phyloP scores from a whole-genome alignment of 2,888 invertebrate genomes.

The Monopis laevigella region DNA sequence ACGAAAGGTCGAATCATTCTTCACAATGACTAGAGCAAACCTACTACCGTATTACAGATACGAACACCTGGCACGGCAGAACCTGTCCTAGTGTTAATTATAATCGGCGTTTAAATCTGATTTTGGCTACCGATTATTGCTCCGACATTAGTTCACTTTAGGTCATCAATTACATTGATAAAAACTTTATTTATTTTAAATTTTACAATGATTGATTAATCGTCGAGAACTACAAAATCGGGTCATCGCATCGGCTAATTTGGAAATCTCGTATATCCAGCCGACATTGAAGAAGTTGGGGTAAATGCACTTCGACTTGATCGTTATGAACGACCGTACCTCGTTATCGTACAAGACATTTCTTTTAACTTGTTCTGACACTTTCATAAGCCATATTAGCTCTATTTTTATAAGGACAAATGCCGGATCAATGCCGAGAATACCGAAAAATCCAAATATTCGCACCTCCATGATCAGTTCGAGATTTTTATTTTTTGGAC shows the following conservation, averaged over 20 bases:
- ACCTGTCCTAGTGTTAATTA: conserved; percentile 60
- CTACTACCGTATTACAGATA: no score
- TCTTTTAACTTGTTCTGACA: no score
- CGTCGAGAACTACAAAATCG: no score
- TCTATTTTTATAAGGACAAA: no score
- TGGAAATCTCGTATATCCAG: conserved; percentile 8
- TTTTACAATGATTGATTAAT: conserved; percentile 40
- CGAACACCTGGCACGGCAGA: conserved; percentile 18
- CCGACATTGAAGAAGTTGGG: neutral
- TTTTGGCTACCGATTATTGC: conserved; percentile 50
- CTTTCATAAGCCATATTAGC: no score
- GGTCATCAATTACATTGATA: conserved; percentile 48
- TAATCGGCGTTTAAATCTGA: conserved; percentile 53
- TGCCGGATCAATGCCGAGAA: no score
- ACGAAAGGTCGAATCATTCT: conserved; percentile 56
- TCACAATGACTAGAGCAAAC: conserved; percentile 43
- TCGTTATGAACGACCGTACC: conserved; percentile 7
- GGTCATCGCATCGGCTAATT: conserved; percentile 1
- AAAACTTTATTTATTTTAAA: conserved; percentile 35
- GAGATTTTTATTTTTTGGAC: no score
- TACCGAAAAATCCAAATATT: no score
- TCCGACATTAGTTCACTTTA: conserved; percentile 36
- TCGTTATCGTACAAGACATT: conserved; percentile 9
- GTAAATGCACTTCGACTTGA: conserved; percentile 4
- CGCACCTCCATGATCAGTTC: no score